Base-by-base conservation (phyloP, 1,140 invertebrate species). In the Limonius californicus region DNA sequence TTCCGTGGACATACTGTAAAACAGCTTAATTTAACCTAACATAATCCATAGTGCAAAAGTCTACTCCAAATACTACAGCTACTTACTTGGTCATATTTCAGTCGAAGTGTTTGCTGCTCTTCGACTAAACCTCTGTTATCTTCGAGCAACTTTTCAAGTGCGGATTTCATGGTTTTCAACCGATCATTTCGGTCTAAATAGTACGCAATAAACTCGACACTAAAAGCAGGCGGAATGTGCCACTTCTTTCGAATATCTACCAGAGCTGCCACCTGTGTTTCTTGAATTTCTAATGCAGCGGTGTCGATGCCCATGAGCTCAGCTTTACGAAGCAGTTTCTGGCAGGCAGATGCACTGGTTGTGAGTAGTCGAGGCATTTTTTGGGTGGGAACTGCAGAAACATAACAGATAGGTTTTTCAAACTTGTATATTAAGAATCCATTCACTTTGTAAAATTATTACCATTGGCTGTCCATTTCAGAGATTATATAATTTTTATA, bases 171-270 rank as follows among this genome's bases (percentile, higher is more conserved):
- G 2, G 86, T 87, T 0, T 86, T 84, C n/a, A 92, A 84, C 8
- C 92, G 80, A 1, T 84, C 80, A 71, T 92, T 90, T 32, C 92
- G 82, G 80, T 97, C 94, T 39, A 95, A 78, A 75, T 94, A 98
- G 76, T 98, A 98, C 9, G 89, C 92, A 39, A 97, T 90, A 75
- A 96, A 98, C 76, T 98, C 95, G 0, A 96, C 90, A 56, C 88
- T 94, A 67, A 89, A 94, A 0, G 94, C 92, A 0, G 94, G 93
- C 2, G 91, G 87, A 54, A 97, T 89, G 74, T 97, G 92, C 89
- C 94, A 96, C 70, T 96, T 96, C 71, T 94, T 94, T 6, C 89
- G 84, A 6, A 95, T 87, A 71, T 96, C 92, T 0, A 87, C 86
- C 1, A 94, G 74, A 1, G 89, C 87, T 32, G 90, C 85, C 55